Evolutionary conservation across 2,113 vertebrate species (phyloP).

Genomic region (Myrmecobius fasciatus): DNA sequence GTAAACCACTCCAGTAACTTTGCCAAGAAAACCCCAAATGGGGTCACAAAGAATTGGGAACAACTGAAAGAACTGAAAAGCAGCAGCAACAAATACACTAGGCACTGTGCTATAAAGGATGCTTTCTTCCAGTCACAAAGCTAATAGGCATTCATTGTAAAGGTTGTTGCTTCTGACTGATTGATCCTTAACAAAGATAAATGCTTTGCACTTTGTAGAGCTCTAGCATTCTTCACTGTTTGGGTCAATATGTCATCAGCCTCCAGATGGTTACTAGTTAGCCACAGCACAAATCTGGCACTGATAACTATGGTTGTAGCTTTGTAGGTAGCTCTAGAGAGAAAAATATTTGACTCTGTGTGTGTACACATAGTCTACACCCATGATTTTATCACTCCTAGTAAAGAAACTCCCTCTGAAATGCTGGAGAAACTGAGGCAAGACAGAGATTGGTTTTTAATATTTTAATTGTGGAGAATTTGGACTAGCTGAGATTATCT

Average conservation of each 20-base stretch:
- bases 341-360: background rate
- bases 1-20: background rate
- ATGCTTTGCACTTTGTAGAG: background rate
- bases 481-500: no score
- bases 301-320: background rate
- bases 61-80: no score
- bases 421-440: no score
- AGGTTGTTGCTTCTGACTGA: background rate
- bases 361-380: background rate
- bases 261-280: background rate
- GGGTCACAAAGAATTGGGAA: background rate
- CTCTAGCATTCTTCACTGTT: background rate
- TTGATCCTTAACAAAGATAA: background rate
- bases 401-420: background rate
- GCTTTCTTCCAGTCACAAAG: background rate
- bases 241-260: background rate
- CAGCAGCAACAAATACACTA: background rate
- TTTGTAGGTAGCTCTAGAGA: background rate
- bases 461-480: no score
- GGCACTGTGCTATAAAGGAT: background rate
- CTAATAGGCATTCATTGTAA: background rate
- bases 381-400: background rate
- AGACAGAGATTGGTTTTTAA: no score
- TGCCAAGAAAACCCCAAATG: background rate
- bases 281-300: background rate